Evolutionary conservation across 37 sponge, comb jelly and placozoan species (phyloP).

Genomic region (Bolinopsis microptera): DNA sequence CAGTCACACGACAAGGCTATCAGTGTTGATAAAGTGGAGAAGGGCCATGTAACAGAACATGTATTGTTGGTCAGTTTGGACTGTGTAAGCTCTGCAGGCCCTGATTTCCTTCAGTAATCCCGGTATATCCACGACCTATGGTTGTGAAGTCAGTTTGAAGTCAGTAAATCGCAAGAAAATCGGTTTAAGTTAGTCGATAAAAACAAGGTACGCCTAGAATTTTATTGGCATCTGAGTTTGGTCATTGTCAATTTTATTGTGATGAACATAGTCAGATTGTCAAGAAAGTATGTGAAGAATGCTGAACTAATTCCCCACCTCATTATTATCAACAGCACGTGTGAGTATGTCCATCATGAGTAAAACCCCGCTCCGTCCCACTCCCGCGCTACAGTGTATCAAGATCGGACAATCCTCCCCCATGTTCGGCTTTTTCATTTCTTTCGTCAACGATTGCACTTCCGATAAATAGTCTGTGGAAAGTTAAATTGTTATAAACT

Average conservation of each 20-base stretch:
- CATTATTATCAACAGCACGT: not conserved
- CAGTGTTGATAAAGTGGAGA: not conserved
- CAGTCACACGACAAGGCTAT: not conserved
- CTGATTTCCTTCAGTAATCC: not conserved
- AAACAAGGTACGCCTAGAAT: no score
- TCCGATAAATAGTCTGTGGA: slow-evolving; percentile 32
- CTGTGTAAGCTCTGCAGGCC: not conserved
- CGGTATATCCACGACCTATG: not conserved
- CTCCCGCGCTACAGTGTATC: slow-evolving; percentile 61
- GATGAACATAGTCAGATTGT: no score
- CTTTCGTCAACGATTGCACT: not conserved
- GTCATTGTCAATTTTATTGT: no score
- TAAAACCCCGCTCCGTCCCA: slow-evolving; percentile 54
- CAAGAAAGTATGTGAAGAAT: no score
- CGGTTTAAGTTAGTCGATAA: no score
- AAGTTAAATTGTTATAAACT: no score
- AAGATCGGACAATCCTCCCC: not conserved
- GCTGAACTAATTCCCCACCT: not conserved
- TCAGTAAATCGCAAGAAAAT: no score
- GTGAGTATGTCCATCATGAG: slow-evolving; percentile 61
- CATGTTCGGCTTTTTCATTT: not conserved
- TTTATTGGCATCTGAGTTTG: no score
- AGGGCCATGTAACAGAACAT: not conserved
- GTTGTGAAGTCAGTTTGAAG: not conserved
- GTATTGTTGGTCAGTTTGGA: not conserved